Conservation (phyloP, 2,888 invertebrate species). For the Ichneumoninae sp. region DNA sequence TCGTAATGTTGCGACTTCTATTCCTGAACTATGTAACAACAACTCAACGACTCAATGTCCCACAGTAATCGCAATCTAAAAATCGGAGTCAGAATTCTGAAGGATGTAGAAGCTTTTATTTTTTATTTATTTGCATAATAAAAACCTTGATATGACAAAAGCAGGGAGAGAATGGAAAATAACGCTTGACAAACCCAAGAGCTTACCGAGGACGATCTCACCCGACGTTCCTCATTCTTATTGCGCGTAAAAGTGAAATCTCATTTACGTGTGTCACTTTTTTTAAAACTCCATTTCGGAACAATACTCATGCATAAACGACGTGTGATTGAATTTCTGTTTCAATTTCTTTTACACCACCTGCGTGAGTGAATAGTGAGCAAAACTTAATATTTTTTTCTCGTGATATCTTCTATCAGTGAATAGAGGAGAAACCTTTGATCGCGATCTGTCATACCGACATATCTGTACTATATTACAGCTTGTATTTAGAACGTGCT, state of each 20-base stretch:
- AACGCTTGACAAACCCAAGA: constrained; percentile 42
- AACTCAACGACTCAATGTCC: too few relatives aligned
- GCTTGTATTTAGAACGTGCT: constrained; percentile 43
- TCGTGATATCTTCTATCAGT: constrained; percentile 22
- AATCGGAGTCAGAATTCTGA: too few relatives aligned
- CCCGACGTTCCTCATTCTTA: constrained; percentile 58
- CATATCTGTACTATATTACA: constrained; percentile 53
- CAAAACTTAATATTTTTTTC: constrained; percentile 5
- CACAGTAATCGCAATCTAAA: too few relatives aligned
- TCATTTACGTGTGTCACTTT: neutral
- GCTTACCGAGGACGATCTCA: constrained; percentile 59
- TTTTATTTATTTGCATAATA: neutral
- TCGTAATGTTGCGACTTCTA: neutral
- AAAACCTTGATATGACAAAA: neutral
- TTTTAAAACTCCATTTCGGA: neutral
- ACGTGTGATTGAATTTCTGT: neutral
- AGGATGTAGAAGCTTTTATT: too few relatives aligned
- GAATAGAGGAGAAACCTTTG: neutral
- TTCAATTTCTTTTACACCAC: constrained; percentile 1
- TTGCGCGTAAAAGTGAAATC: neutral
- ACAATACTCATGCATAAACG: neutral
- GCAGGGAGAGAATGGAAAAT: neutral
- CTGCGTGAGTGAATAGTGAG: neutral
- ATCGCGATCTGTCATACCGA: constrained; percentile 31
- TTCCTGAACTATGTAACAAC: too few relatives aligned